Percentiles rank a stretch among this genome's conserved stretches.
These are phyloP conservation scores for Drosophila asahinai DNA, from an alignment of 1,140 invertebrate species.

Conservation along the genomic window DNA sequence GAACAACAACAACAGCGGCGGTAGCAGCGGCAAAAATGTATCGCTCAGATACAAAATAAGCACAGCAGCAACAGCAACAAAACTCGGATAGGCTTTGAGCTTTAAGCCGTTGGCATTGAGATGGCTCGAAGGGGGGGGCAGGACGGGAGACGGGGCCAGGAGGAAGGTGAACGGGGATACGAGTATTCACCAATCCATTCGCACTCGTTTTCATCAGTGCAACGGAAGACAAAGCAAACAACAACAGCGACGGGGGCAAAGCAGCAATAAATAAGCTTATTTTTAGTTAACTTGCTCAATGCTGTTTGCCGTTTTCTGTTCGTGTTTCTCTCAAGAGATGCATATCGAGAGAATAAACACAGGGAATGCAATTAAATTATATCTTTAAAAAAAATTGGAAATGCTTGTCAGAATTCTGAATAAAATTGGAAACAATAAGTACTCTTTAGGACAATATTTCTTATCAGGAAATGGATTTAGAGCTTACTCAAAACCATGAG, in stretches of 20 bases:
- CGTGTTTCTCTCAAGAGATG: conserved; percentile 25
- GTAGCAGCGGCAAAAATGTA: conserved; percentile 62
- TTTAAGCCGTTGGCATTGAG: conserved; percentile 56
- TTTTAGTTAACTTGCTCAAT: conserved; percentile 59
- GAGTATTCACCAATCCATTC: conserved; percentile 28
- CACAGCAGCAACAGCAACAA: conserved; percentile 28
- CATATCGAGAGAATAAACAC: conserved; percentile 30
- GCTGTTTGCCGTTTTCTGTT: conserved; percentile 37
- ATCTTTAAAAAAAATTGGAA: conserved; percentile 10
- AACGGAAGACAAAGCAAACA: conserved; percentile 68
- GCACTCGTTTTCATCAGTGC: conserved; percentile 66
- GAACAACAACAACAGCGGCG: conserved; percentile 38
- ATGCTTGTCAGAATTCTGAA: background rate
- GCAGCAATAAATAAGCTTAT: conserved; percentile 68
- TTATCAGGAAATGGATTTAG: too few relatives aligned
- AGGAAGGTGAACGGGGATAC: conserved; percentile 50
- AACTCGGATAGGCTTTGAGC: conserved; percentile 65
- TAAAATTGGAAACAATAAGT: background rate
- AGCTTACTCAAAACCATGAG: too few relatives aligned
- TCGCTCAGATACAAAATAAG: conserved; percentile 64
- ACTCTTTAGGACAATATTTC: too few relatives aligned
- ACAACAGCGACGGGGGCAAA: conserved; percentile 17
- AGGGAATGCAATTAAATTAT: background rate
- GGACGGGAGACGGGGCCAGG: conserved; percentile 12
- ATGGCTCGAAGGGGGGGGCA: background rate